Conservation (phyloP, 2,113 vertebrate genomes). For the Spermophilus dauricus region DNA sequence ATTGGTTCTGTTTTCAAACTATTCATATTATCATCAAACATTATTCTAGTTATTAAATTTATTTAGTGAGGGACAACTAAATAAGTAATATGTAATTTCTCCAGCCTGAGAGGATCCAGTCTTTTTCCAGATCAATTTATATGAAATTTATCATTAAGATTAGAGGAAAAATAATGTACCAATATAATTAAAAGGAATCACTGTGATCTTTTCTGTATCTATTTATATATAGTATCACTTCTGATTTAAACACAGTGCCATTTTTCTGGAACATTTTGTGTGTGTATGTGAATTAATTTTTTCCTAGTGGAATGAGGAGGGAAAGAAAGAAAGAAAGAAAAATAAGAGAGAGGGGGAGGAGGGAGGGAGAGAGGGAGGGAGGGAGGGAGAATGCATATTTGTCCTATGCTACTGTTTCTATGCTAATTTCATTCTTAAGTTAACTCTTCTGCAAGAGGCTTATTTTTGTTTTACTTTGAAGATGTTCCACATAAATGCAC, state of each 20-base stretch:
- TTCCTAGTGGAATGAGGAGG: background rate
- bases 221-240: background rate
- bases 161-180: background rate
- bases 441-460: background rate
- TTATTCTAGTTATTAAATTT: background rate
- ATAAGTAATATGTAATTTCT: background rate
- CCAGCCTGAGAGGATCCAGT: background rate
- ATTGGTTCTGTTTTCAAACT: background rate
- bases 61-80: slow-evolving; percentile 18
- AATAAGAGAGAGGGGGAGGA: too few relatives aligned
- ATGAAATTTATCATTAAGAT: background rate
- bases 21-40: slow-evolving; percentile 16
- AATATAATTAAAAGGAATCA: background rate
- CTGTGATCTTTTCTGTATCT: background rate
- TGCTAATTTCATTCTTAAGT: background rate
- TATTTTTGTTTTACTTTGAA: background rate
- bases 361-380: too few relatives aligned
- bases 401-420: background rate
- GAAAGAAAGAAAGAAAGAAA: background rate
- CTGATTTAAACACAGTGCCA: background rate
- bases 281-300: background rate
- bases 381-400: background rate
- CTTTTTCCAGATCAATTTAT: background rate
- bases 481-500: background rate
- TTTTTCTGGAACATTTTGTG: background rate